A percentile compares a stretch with the other conserved stretches of the same genome.
Evolutionary conservation across 2,113 vertebrate genomes (phyloP).

Genomic region (Empidonax traillii): DNA sequence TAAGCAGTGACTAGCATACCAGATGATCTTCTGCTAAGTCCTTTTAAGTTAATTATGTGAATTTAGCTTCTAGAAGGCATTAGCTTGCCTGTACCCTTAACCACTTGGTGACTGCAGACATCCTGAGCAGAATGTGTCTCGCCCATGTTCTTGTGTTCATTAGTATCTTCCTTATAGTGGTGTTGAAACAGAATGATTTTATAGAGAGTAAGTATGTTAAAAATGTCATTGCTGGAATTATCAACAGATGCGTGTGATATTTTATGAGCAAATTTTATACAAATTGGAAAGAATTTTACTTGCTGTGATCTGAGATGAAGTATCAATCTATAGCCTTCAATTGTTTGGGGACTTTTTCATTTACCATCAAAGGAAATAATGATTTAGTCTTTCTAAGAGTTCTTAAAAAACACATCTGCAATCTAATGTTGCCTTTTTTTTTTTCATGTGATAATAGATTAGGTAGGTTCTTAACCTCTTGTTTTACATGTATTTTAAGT

Average conservation of each 20-base stretch:
- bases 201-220: background rate
- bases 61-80: background rate
- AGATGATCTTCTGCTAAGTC: background rate
- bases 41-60: background rate
- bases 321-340: background rate
- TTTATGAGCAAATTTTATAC: background rate
- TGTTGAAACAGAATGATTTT: background rate
- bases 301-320: background rate
- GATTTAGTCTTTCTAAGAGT: background rate
- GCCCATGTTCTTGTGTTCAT: background rate
- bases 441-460: background rate
- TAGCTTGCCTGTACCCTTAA: background rate
- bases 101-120: background rate
- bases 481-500: background rate
- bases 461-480: conserved; percentile 9
- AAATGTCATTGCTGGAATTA: background rate
- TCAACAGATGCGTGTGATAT: background rate
- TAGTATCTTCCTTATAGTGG: background rate
- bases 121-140: background rate
- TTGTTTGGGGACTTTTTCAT: background rate
- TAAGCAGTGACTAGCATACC: background rate
- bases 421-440: background rate
- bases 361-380: background rate
- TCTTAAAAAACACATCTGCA: background rate
- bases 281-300: background rate